Conservation (phyloP, 2,113 vertebrate genomes). For the Poeciliopsis turrubarensis region DNA sequence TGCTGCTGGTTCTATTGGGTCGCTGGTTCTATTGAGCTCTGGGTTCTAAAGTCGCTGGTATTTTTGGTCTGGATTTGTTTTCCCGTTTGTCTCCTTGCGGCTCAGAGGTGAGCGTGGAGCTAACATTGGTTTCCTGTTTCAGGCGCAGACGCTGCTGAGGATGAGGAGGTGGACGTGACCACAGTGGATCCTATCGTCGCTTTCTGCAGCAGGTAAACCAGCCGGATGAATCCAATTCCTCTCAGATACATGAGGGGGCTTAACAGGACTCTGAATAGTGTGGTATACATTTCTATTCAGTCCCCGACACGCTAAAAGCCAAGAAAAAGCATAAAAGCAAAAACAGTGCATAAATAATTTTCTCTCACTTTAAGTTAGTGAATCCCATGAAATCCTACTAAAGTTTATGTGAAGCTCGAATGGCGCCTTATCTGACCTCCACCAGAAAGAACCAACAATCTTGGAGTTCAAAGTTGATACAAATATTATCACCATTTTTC, state of each 20-base stretch:
- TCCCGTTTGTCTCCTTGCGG: neutral
- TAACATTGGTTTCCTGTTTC: constrained; percentile 3
- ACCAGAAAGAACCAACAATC: no score
- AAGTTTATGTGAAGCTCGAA: no score
- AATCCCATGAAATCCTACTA: no score
- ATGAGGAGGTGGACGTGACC: constrained; percentile 96
- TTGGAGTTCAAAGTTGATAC: neutral
- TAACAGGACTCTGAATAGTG: no score
- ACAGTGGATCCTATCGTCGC: constrained; percentile 96
- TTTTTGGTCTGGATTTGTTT: neutral
- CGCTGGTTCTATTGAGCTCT: neutral
- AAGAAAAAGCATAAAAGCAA: no score
- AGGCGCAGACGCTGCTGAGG: constrained; percentile 96
- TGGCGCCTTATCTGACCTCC: no score
- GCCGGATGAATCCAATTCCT: neutral
- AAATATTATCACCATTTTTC: neutral
- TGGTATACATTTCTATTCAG: no score
- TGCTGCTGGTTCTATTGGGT: neutral
- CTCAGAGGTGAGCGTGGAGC: neutral
- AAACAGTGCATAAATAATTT: no score
- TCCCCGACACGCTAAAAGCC: neutral
- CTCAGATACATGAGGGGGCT: no score
- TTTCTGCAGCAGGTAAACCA: constrained; percentile 92
- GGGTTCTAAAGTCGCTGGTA: neutral
- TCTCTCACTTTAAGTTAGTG: no score